Conservation (phyloP, 2,797 vertebrate genomes). For the Masticophis lateralis region DNA sequence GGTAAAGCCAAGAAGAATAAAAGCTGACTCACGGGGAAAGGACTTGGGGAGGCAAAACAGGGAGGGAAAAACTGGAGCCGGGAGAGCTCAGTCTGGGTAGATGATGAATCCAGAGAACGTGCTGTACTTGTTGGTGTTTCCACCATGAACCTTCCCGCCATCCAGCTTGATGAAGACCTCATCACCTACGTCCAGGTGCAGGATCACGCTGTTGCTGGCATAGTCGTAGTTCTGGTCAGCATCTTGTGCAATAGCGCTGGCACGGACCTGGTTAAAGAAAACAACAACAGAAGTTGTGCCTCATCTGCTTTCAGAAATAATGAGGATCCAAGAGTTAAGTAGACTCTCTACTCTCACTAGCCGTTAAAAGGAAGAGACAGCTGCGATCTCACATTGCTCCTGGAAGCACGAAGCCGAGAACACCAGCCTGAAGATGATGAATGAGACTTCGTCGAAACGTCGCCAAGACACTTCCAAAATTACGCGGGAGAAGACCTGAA, state of each 20-base stretch:
- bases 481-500: too few relatives aligned
- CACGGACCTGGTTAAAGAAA: constrained; percentile 80
- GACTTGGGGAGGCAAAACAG: constrained; percentile 12
- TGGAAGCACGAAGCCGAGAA: too few relatives aligned
- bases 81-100: constrained; percentile 85
- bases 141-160: constrained; percentile 93
- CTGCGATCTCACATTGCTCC: too few relatives aligned
- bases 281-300: not conserved
- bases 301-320: not conserved
- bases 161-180: constrained; percentile 96
- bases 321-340: too few relatives aligned
- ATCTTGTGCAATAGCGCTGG: constrained; percentile 95
- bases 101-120: constrained; percentile 97
- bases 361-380: too few relatives aligned
- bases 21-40: constrained; percentile 1
- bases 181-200: constrained; percentile 93
- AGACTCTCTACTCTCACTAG: not conserved
- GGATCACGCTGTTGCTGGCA: constrained; percentile 94
- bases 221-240: constrained; percentile 98
- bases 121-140: constrained; percentile 98
- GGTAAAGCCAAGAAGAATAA: constrained; percentile 30
- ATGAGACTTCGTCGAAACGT: too few relatives aligned
- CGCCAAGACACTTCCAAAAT: too few relatives aligned
- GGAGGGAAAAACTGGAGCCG: not conserved
- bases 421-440: too few relatives aligned